Percentiles rank a stretch among this genome's conserved stretches.
Evolutionary conservation across 2,113 vertebrate species (phyloP).

Genomic region (Nestor notabilis): DNA sequence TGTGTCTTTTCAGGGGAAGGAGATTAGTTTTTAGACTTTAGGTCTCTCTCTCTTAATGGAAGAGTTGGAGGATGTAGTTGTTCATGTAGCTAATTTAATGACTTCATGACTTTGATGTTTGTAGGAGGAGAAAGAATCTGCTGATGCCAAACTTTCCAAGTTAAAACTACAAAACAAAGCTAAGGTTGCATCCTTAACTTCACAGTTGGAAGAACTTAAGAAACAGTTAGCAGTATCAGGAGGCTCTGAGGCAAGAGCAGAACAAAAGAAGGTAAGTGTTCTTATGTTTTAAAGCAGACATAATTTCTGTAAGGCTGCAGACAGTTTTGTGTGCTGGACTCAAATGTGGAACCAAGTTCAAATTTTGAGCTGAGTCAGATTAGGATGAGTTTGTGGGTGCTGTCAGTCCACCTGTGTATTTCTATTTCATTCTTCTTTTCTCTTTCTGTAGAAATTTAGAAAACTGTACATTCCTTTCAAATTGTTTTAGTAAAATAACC

Average conservation of each 20-base stretch:
- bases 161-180: slow-evolving; percentile 89
- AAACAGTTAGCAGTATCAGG: slow-evolving; percentile 70
- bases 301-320: background rate
- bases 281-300: background rate
- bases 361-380: background rate
- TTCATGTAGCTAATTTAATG: background rate
- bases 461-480: background rate
- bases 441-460: background rate
- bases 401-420: background rate
- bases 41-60: background rate
- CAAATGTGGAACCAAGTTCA: background rate
- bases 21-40: background rate
- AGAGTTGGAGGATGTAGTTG: background rate
- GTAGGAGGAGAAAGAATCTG: slow-evolving; percentile 84
- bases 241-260: slow-evolving; percentile 65
- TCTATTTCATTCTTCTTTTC: background rate
- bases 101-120: background rate
- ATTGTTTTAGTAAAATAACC: background rate
- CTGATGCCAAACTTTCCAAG: slow-evolving; percentile 85
- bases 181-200: slow-evolving; percentile 84
- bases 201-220: slow-evolving; percentile 86
- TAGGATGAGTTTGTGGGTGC: background rate
- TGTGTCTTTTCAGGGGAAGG: background rate
- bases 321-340: background rate
- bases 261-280: slow-evolving; percentile 75